Percentiles rank a stretch among this genome's conserved stretches.
These are phyloP conservation scores for Ennomos quercinarius DNA, from an alignment of 2,888 invertebrate genomes.

Conservation along the genomic window DNA sequence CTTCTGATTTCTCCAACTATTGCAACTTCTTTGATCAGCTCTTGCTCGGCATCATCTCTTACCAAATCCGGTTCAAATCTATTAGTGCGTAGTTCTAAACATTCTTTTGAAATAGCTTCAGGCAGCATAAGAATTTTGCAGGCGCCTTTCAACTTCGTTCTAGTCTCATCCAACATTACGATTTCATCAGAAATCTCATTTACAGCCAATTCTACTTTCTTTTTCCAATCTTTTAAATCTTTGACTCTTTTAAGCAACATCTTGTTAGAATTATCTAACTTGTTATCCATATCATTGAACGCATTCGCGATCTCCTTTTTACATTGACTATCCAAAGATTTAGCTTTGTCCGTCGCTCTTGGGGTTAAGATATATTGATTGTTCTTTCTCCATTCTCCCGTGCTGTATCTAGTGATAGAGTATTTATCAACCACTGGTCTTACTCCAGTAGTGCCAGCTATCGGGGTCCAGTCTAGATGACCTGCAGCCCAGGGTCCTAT, in stretches of 20 bases:
- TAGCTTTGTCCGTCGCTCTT: slow-evolving; percentile 65
- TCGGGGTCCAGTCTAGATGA: slow-evolving; percentile 90
- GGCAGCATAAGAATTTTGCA: slow-evolving; percentile 88
- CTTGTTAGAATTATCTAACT: slow-evolving; percentile 76
- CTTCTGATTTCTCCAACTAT: slow-evolving; percentile 90
- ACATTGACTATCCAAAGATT: slow-evolving; percentile 52
- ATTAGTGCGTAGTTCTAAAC: slow-evolving; percentile 88
- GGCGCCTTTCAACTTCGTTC: slow-evolving; percentile 88
- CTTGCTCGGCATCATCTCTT: slow-evolving; percentile 92
- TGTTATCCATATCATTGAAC: slow-evolving; percentile 83
- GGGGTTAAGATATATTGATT: slow-evolving; percentile 81
- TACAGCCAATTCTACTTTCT: slow-evolving; percentile 87
- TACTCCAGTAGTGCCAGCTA: slow-evolving; percentile 89
- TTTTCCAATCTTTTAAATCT: slow-evolving; percentile 88
- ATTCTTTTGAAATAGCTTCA: slow-evolving; percentile 90
- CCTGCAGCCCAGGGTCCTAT: slow-evolving; percentile 91
- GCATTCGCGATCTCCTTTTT: slow-evolving; percentile 78
- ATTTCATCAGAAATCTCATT: slow-evolving; percentile 88
- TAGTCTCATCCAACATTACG: slow-evolving; percentile 86
- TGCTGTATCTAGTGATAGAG: slow-evolving; percentile 90
- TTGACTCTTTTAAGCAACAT: slow-evolving; percentile 60
- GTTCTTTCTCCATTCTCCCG: slow-evolving; percentile 89
- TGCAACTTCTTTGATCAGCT: slow-evolving; percentile 90
- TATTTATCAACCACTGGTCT: slow-evolving; percentile 92
- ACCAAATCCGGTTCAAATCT: slow-evolving; percentile 91